These are phyloP conservation scores for Eupithecia abbreviata DNA, from an alignment of 2,888 invertebrate species.

Conservation along the genomic window DNA sequence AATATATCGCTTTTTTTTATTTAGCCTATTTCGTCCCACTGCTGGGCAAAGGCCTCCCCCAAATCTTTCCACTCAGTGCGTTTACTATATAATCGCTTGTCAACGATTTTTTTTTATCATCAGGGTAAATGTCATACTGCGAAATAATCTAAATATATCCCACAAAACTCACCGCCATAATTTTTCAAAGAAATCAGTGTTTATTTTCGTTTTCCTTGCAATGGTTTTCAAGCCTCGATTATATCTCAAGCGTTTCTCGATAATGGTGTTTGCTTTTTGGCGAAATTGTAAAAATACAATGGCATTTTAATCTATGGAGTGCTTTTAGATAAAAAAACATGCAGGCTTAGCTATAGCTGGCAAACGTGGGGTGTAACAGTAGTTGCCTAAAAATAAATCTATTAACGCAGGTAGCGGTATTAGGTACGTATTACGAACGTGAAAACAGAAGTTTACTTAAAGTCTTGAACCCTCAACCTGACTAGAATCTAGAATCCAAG, in stretches of 20 bases:
- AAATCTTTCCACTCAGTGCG: too few relatives aligned
- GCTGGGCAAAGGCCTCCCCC: too few relatives aligned
- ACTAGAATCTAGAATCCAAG: background rate
- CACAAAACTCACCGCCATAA: background rate
- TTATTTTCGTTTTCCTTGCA: conserved; percentile 7
- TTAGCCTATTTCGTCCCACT: too few relatives aligned
- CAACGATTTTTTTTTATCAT: background rate
- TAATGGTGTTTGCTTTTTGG: conserved; percentile 54
- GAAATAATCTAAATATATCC: background rate
- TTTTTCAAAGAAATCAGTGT: conserved; percentile 8
- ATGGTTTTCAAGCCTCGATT: conserved; percentile 37
- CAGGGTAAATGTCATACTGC: background rate
- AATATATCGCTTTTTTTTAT: background rate
- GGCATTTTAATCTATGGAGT: conserved; percentile 9
- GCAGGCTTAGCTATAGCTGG: background rate
- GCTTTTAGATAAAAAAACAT: conserved; percentile 12
- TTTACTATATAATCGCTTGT: background rate
- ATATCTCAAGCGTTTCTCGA: conserved; percentile 54
- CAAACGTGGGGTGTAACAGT: background rate
- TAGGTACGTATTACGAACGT: too few relatives aligned
- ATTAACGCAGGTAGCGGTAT: too few relatives aligned
- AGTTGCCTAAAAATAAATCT: background rate
- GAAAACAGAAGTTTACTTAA: too few relatives aligned
- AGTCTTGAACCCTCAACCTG: background rate
- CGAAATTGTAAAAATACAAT: conserved; percentile 30